Evolutionary conservation across 1,140 invertebrate species (phyloP).

Genomic region (Probaryconus sp.): DNA sequence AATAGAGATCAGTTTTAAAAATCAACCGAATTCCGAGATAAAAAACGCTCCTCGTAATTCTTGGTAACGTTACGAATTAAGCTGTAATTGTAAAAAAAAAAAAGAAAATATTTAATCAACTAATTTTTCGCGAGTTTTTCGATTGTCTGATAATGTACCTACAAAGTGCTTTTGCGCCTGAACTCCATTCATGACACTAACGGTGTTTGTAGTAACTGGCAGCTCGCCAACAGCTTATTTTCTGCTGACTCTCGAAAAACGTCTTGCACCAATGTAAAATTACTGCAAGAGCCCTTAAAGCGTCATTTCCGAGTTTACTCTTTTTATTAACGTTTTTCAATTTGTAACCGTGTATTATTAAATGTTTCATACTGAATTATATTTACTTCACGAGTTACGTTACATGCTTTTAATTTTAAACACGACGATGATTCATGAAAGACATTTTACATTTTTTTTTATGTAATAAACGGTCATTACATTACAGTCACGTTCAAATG

Average conservation of each 20-base stretch:
- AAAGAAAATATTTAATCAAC: slow-evolving; percentile 3
- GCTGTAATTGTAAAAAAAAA: neutral
- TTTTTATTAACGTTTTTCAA: slow-evolving; percentile 29
- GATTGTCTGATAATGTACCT: slow-evolving; percentile 8
- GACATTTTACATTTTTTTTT: no score
- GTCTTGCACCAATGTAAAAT: slow-evolving; percentile 42
- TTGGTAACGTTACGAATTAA: no score
- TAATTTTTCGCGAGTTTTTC: slow-evolving; percentile 3
- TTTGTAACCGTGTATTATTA: slow-evolving; percentile 16
- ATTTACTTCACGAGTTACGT: neutral
- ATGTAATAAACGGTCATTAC: no score
- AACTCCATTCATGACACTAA: slow-evolving; percentile 64
- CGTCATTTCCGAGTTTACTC: slow-evolving; percentile 33
- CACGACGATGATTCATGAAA: no score
- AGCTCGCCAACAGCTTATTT: slow-evolving; percentile 63
- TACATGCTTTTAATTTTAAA: no score
- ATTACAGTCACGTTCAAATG: no score
- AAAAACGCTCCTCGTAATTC: no score
- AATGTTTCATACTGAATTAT: neutral
- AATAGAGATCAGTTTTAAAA: no score
- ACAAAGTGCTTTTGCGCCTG: slow-evolving; percentile 35
- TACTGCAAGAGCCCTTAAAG: slow-evolving; percentile 26
- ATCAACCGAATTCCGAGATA: no score
- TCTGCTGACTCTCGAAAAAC: slow-evolving; percentile 47
- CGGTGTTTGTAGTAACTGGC: slow-evolving; percentile 53